phyloP scores from a whole-genome alignment of 2,797 vertebrate species.

The Sebastes nivosus region DNA sequence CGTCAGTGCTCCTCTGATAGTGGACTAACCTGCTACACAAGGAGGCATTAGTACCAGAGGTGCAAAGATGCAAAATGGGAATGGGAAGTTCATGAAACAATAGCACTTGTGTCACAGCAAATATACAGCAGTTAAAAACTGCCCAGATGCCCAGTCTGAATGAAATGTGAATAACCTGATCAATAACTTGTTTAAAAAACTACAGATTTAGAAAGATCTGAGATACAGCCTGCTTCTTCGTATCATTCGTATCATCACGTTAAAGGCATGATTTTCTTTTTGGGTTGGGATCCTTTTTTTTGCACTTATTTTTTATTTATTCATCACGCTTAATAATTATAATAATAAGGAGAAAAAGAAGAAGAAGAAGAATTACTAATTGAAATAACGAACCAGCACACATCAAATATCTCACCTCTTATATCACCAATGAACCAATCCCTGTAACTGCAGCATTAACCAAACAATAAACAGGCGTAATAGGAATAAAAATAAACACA shows the following conservation, averaged over 20 bases:
- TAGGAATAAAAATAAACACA: too few relatives aligned
- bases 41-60: neutral
- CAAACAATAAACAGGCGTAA: too few relatives aligned
- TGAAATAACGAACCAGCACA: too few relatives aligned
- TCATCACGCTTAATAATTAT: too few relatives aligned
- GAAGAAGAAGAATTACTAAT: too few relatives aligned
- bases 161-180: neutral
- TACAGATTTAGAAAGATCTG: neutral
- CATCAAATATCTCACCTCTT: too few relatives aligned
- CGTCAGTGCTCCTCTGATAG: neutral
- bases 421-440: too few relatives aligned
- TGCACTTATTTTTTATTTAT: too few relatives aligned
- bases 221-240: neutral
- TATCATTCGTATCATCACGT: neutral
- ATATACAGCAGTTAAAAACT: neutral
- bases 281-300: neutral
- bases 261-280: neutral
- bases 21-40: neutral
- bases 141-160: neutral
- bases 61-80: slow-evolving; percentile 6
- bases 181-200: neutral
- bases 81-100: neutral
- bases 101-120: neutral
- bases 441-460: too few relatives aligned
- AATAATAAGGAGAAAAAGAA: too few relatives aligned